These are phyloP conservation scores for Monochamus saltuarius DNA, from an alignment of 1,140 invertebrate species.

Conservation along the genomic window DNA sequence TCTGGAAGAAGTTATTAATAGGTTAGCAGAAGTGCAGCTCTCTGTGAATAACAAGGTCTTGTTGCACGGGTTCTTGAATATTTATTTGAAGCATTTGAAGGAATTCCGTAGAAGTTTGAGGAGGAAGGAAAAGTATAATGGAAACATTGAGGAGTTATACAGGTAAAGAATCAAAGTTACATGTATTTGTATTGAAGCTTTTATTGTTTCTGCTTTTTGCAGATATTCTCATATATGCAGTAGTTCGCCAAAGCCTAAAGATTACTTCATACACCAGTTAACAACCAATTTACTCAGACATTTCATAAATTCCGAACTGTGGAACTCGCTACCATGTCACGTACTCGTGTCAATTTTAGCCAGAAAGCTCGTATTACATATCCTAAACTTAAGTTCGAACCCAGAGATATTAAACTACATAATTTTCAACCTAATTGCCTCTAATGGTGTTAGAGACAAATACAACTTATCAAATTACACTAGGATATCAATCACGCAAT, in stretches of 20 bases:
- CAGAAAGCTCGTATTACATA: conserved; percentile 57
- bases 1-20: conserved; percentile 40
- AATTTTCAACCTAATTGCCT: conserved; percentile 40
- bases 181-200: conserved; percentile 1
- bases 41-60: conserved; percentile 39
- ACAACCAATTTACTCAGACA: conserved; percentile 61
- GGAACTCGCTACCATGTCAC: conserved; percentile 65
- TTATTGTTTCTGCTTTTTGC: conserved; percentile 22
- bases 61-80: conserved; percentile 51
- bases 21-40: conserved; percentile 37
- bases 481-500: conserved; percentile 38
- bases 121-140: conserved; percentile 51
- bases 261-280: conserved; percentile 60
- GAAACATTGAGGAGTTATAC: conserved; percentile 48
- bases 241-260: conserved; percentile 53
- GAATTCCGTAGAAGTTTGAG: conserved; percentile 58
- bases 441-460: conserved; percentile 26
- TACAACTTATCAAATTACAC: conserved; percentile 34
- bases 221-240: conserved; percentile 54
- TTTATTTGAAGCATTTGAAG: conserved; percentile 57
- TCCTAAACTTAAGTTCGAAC: conserved; percentile 53
- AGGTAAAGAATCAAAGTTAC: conserved; percentile 31
- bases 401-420: conserved; percentile 59
- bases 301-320: conserved; percentile 65
- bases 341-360: conserved; percentile 62